Evolutionary conservation across 1,140 invertebrate genomes (phyloP), one percentile per base, ranked within the genome.

Genomic region (Pseudoatta argentina): DNA sequence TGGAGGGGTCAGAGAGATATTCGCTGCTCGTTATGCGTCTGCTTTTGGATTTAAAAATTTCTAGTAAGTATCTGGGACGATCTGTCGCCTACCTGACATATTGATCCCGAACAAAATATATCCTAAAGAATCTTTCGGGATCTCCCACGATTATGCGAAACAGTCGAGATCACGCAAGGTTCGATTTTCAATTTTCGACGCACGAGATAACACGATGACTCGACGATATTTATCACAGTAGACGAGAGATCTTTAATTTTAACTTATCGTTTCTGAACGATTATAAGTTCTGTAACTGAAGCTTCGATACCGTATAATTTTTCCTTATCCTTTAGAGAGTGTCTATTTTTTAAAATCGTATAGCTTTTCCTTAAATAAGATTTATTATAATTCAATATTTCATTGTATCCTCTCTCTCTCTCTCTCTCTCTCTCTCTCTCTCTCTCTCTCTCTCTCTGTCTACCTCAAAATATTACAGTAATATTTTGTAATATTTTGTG

Each of bases 1-100:
- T n/a, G 44, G 18, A 21, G 66, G 27, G 27, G 34, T 39, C 59
- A 51, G 59, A 18, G 18, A 64, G 79, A 75, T 53, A 86, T 53
- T 82, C 57, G 51, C 21, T 66, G 85, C 85, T 89, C 88, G 88
- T 89, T 89, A 89, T 78, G 78, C 55, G 55, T 27, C n/a, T 48
- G 69, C 88, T 67, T 83, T 78, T 51, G 51, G 72, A 59, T 78
- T 57, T 77, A 79, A 39, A 67, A 48, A 27, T 53, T 53, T 85
- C 71, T 89, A n/a, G n/a, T n/a, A n/a, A n/a, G 85, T 89, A 89
- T 89, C 88, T 88, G 72, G 64, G 71, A 89, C 66, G 72, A 87
- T 89, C 85, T 78, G 88, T 89, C 88, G 81, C 14, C 78, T 83
- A 83, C 59, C 88, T 81, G 79, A 61, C 55, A 61, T 63, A 21